phyloP scores from a whole-genome alignment of 2,113 vertebrate species.

The Bufo bufo region DNA sequence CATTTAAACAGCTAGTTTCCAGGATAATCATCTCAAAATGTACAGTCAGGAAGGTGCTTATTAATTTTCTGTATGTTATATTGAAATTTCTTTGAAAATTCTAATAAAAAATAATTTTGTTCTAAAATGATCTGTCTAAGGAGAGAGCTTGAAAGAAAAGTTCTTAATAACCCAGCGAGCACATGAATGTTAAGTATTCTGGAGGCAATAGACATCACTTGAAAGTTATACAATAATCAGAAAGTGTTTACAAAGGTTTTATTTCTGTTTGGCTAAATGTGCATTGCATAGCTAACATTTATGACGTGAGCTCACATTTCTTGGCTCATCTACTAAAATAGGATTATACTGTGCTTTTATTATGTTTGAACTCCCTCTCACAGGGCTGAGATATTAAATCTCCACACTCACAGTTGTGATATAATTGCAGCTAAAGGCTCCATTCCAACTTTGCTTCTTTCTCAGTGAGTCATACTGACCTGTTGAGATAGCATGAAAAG shows the following conservation, averaged over 20 bases:
- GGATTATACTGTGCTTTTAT: not conserved
- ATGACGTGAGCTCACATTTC: conserved; percentile 2
- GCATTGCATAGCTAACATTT: conserved; percentile 20
- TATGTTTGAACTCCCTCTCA: conserved; percentile 8
- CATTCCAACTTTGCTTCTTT: not conserved
- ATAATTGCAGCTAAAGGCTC: not conserved
- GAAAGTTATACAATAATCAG: conserved; percentile 6
- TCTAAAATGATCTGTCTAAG: conserved; percentile 1
- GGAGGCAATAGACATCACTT: conserved; percentile 17
- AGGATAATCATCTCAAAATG: not conserved
- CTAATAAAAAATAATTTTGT: too few relatives aligned
- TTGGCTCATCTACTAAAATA: conserved; percentile 1
- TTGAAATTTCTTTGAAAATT: too few relatives aligned
- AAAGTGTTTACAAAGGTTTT: conserved; percentile 36
- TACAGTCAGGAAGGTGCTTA: conserved; percentile 12
- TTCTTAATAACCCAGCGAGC: not conserved
- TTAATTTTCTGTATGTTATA: too few relatives aligned
- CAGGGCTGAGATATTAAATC: conserved; percentile 9
- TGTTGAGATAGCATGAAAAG: not conserved
- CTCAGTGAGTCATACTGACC: not conserved
- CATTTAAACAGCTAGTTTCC: not conserved
- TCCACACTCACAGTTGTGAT: not conserved
- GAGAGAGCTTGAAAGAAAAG: not conserved
- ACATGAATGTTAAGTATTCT: conserved; percentile 13
- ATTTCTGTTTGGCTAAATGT: conserved; percentile 1